Evolutionary conservation across 2,797 vertebrate species (phyloP).

Genomic region (Sebastes trivittatus): DNA sequence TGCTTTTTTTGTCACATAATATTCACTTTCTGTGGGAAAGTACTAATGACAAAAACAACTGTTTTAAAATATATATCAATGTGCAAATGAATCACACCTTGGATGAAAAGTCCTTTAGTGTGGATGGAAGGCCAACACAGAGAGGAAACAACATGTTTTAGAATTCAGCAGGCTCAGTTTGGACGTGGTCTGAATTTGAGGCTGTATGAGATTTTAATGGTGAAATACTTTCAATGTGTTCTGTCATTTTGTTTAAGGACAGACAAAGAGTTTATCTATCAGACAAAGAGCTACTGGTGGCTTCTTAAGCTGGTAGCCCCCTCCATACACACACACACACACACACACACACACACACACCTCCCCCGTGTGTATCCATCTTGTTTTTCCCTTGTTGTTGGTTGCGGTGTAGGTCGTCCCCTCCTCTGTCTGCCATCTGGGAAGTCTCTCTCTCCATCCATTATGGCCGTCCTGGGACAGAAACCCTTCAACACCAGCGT

Average conservation of each 20-base stretch:
- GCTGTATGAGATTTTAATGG: background rate
- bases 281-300: conserved; percentile 1
- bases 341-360: background rate
- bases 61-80: too few species aligned
- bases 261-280: background rate
- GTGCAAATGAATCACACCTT: too few species aligned
- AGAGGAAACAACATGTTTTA: background rate
- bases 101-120: too few species aligned
- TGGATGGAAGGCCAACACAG: too few species aligned
- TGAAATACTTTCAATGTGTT: background rate
- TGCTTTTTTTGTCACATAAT: too few species aligned
- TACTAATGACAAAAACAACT: too few species aligned
- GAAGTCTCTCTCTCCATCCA: conserved; percentile 69
- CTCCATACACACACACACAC: background rate
- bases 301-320: background rate
- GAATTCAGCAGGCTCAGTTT: background rate
- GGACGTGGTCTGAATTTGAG: background rate
- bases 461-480: conserved; percentile 64
- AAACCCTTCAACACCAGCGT: conserved; percentile 41
- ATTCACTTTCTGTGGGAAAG: too few species aligned
- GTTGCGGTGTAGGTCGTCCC: conserved; percentile 67
- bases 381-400: conserved; percentile 54
- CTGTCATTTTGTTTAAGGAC: background rate
- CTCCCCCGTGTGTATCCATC: background rate
- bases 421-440: conserved; percentile 75